phyloP scores from a whole-genome alignment of 2,888 invertebrate species.

The Nomada goodeniana region DNA sequence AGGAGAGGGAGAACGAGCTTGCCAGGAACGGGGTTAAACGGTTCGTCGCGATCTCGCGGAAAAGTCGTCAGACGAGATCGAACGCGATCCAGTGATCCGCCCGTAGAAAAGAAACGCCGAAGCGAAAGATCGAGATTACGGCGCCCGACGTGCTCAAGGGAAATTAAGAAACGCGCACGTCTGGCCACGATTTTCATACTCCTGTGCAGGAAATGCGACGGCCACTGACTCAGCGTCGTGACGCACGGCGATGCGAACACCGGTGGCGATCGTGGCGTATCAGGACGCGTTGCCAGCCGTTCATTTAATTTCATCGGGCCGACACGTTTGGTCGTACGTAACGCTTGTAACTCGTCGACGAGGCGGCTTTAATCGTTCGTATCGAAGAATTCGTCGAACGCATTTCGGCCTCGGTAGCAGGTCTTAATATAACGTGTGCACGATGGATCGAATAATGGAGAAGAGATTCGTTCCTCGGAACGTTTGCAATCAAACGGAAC shows the following conservation, averaged over 20 bases:
- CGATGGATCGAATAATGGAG: too few species aligned
- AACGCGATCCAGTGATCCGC: too few species aligned
- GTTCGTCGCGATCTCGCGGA: too few species aligned
- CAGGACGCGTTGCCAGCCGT: conserved; percentile 41
- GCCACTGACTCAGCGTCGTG: conserved; percentile 57
- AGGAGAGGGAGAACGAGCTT: too few species aligned
- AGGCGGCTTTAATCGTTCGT: not conserved
- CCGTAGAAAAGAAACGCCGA: not conserved
- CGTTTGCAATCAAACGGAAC: too few species aligned
- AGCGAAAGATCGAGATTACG: not conserved
- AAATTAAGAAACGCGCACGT: not conserved
- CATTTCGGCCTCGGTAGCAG: too few species aligned
- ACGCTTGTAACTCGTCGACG: not conserved
- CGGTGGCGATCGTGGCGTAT: conserved; percentile 18
- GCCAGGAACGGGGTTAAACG: too few species aligned
- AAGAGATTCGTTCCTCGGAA: not conserved
- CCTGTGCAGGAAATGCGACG: conserved; percentile 29
- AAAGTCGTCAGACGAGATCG: too few species aligned
- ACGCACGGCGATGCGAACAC: conserved; percentile 26
- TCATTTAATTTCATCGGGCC: conserved; percentile 40
- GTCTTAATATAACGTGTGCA: too few species aligned
- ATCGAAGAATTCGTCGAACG: too few species aligned
- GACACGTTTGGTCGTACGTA: not conserved
- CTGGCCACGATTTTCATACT: conserved; percentile 9
- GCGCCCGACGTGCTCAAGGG: not conserved